These are phyloP conservation scores for Cerceris rybyensis DNA, from an alignment of 2,888 invertebrate species.

Conservation along the genomic window DNA sequence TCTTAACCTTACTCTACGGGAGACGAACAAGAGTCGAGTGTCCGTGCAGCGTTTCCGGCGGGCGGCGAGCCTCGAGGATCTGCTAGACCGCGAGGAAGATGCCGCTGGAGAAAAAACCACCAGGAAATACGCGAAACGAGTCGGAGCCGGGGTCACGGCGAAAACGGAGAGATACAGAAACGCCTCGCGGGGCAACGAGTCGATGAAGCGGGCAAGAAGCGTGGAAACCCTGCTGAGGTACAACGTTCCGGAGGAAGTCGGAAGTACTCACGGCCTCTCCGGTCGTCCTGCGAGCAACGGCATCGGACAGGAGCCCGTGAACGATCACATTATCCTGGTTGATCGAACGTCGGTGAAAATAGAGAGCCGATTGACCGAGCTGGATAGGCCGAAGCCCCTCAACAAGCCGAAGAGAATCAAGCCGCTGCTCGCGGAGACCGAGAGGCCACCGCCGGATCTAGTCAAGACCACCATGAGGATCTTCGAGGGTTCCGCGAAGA, in stretches of 20 bases:
- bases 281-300: constrained; percentile 41
- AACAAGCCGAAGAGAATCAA: constrained; percentile 85
- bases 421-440: constrained; percentile 87
- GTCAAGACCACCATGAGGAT: constrained; percentile 93
- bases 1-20: constrained; percentile 92
- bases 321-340: constrained; percentile 82
- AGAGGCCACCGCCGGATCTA: constrained; percentile 94
- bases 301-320: constrained; percentile 80
- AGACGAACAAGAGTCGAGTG: constrained; percentile 85
- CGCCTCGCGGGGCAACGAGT: constrained; percentile 84
- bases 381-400: constrained; percentile 81
- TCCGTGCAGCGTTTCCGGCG: constrained; percentile 88
- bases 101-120: constrained; percentile 64
- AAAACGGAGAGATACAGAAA: constrained; percentile 83
- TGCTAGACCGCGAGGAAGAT: constrained; percentile 87
- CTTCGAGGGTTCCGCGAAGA: constrained; percentile 86
- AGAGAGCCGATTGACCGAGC: constrained; percentile 77
- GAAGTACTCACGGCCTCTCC: constrained; percentile 8
- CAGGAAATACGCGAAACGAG: constrained; percentile 73
- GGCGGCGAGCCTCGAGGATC: constrained; percentile 92
- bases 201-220: constrained; percentile 92
- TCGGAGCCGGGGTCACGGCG: constrained; percentile 41
- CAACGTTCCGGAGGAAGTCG: constrained; percentile 79
- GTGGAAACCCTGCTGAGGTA: constrained; percentile 91
- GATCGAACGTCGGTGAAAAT: constrained; percentile 78